Evolutionary conservation across 2,888 invertebrate genomes (phyloP).

Genomic region (Pseudococcus longispinus): DNA sequence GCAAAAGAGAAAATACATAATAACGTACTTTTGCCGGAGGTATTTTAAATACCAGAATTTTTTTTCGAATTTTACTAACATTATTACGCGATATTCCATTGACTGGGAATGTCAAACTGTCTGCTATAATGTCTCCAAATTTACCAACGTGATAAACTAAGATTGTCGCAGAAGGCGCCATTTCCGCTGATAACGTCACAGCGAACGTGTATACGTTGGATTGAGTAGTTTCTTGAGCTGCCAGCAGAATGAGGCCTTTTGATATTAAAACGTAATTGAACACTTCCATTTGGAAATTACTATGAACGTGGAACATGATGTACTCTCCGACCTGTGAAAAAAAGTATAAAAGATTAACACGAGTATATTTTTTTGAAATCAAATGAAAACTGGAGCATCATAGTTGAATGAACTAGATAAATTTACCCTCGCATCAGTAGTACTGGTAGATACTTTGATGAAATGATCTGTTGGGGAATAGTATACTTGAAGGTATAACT

Average conservation of each 20-base stretch:
- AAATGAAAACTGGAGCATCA: neutral
- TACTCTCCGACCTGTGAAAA: conserved; percentile 84
- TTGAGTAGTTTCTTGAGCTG: conserved; percentile 86
- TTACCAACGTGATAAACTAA: conserved; percentile 87
- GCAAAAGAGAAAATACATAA: conserved; percentile 59
- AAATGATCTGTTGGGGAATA: conserved; percentile 83
- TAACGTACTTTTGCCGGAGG: neutral
- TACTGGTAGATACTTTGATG: conserved; percentile 85
- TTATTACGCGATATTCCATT: conserved; percentile 94
- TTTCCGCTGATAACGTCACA: conserved; percentile 81
- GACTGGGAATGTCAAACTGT: conserved; percentile 94
- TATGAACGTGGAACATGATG: conserved; percentile 90
- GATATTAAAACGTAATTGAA: conserved; percentile 92
- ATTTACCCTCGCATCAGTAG: conserved; percentile 75
- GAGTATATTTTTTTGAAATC: neutral
- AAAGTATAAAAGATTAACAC: neutral
- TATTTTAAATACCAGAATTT: neutral
- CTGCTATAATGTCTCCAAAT: conserved; percentile 82
- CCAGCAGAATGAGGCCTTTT: conserved; percentile 86
- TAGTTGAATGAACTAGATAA: neutral
- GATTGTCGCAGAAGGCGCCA: conserved; percentile 91
- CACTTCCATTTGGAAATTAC: conserved; percentile 86
- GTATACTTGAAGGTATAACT: conserved; percentile 77
- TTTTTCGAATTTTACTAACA: conserved; percentile 64
- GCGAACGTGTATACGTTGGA: conserved; percentile 78